A percentile compares a stretch with the other conserved stretches of the same genome.
These are phyloP conservation scores for Eretmocerus hayati DNA, from an alignment of 2,888 invertebrate species.

Conservation along the genomic window DNA sequence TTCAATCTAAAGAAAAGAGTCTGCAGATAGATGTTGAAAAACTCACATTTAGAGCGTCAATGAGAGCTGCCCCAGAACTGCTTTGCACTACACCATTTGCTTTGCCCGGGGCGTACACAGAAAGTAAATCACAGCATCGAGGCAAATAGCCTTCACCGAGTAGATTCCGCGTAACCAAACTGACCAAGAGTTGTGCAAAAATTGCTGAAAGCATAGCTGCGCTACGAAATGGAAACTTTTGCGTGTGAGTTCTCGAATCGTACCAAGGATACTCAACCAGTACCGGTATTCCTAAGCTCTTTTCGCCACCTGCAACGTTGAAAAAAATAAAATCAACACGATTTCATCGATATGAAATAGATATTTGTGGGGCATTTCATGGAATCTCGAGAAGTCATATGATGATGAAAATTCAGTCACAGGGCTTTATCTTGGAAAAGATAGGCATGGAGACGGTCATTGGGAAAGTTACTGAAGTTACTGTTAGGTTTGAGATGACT, in stretches of 20 bases:
- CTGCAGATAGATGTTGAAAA: neutral
- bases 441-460: too few relatives aligned
- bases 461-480: too few relatives aligned
- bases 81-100: conserved; percentile 40
- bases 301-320: conserved; percentile 55
- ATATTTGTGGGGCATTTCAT: too few relatives aligned
- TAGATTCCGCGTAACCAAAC: conserved; percentile 44
- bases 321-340: too few relatives aligned
- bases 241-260: conserved; percentile 45
- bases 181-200: conserved; percentile 49
- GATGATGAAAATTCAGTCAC: too few relatives aligned
- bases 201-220: conserved; percentile 57
- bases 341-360: too few relatives aligned
- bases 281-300: conserved; percentile 51
- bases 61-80: conserved; percentile 41
- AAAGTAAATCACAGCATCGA: conserved; percentile 41
- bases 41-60: conserved; percentile 41
- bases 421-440: too few relatives aligned
- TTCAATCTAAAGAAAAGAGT: too few relatives aligned
- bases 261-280: conserved; percentile 54
- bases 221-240: conserved; percentile 63
- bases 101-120: conserved; percentile 39
- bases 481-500: too few relatives aligned
- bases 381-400: too few relatives aligned
- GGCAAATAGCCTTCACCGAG: conserved; percentile 41